Conservation (phyloP, 2,888 invertebrate genomes). For the Drosophila ustulata region DNA sequence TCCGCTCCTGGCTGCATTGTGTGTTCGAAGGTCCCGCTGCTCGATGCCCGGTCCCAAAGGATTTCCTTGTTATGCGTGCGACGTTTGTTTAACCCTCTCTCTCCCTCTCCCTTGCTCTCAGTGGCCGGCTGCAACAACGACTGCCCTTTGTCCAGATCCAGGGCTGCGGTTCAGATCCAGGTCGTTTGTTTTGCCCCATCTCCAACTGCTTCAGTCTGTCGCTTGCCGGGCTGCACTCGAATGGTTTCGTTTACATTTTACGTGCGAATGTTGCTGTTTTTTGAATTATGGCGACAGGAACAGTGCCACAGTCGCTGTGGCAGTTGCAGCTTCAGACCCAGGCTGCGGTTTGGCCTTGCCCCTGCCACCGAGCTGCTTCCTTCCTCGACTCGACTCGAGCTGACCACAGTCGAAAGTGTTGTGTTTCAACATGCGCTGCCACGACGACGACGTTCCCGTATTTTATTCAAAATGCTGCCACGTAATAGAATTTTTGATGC, state of each 20-base stretch:
- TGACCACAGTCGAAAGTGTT: slow-evolving; percentile 76
- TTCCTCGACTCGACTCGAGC: slow-evolving; percentile 41
- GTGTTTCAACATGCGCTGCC: slow-evolving; percentile 63
- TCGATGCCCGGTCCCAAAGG: slow-evolving; percentile 71
- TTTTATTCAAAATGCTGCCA: slow-evolving; percentile 80
- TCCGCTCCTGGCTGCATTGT: slow-evolving; percentile 21
- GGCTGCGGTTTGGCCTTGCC: slow-evolving; percentile 43
- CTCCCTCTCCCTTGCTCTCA: slow-evolving; percentile 10
- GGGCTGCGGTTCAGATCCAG: slow-evolving; percentile 60
- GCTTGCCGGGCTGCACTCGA: slow-evolving; percentile 67
- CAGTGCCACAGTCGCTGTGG: slow-evolving; percentile 50
- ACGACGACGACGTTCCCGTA: slow-evolving; percentile 55
- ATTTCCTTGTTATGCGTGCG: slow-evolving; percentile 80
- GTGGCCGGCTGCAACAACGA: slow-evolving; percentile 48
- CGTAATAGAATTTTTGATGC: slow-evolving; percentile 81
- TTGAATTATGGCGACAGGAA: slow-evolving; percentile 81
- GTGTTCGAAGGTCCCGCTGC: slow-evolving; percentile 52
- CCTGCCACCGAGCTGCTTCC: slow-evolving; percentile 51
- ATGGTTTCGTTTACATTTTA: slow-evolving; percentile 81
- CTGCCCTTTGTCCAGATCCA: slow-evolving; percentile 76
- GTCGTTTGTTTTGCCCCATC: slow-evolving; percentile 71
- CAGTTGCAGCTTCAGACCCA: slow-evolving; percentile 46
- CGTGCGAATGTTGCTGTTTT: slow-evolving; percentile 81
- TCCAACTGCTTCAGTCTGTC: slow-evolving; percentile 5
- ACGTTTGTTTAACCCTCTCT: slow-evolving; percentile 77